These are phyloP conservation scores for Nyctibius bracteatus DNA, from an alignment of 2,113 vertebrate genomes.

Conservation along the genomic window DNA sequence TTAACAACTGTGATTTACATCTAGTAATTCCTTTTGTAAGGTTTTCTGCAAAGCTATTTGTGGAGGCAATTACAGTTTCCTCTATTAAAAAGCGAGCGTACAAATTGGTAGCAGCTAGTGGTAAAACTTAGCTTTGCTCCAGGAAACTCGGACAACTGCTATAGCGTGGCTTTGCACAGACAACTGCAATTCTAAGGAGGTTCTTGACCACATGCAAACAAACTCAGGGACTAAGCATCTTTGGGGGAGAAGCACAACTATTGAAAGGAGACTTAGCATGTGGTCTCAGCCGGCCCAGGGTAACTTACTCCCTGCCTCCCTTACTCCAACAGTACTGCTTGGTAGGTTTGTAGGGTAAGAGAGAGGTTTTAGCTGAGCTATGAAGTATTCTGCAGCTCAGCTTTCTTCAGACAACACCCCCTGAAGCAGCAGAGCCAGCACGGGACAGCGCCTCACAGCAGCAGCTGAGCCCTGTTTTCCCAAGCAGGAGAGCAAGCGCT, in stretches of 20 bases:
- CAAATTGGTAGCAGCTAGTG: neutral
- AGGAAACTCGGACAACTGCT: neutral
- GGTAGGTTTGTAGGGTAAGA: neutral
- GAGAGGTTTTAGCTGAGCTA: neutral
- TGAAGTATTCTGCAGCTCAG: neutral
- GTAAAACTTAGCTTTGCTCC: neutral
- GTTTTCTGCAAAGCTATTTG: neutral
- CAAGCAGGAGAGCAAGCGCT: fast-evolving
- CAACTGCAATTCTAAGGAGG: neutral
- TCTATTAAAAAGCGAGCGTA: neutral
- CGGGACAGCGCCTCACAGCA: neutral
- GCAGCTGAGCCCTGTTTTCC: neutral
- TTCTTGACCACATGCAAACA: neutral
- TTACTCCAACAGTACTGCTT: neutral
- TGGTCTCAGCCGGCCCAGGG: neutral
- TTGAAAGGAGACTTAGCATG: neutral
- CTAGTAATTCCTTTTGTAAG: neutral
- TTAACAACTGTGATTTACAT: neutral
- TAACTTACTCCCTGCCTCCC: neutral
- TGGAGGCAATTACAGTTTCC: neutral
- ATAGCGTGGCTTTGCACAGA: neutral
- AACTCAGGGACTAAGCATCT: neutral
- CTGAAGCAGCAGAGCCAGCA: neutral
- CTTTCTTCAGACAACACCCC: neutral
- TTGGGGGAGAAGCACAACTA: neutral